Base-by-base conservation (phyloP, 2,113 vertebrate genomes). In the Anguilla rostrata region DNA sequence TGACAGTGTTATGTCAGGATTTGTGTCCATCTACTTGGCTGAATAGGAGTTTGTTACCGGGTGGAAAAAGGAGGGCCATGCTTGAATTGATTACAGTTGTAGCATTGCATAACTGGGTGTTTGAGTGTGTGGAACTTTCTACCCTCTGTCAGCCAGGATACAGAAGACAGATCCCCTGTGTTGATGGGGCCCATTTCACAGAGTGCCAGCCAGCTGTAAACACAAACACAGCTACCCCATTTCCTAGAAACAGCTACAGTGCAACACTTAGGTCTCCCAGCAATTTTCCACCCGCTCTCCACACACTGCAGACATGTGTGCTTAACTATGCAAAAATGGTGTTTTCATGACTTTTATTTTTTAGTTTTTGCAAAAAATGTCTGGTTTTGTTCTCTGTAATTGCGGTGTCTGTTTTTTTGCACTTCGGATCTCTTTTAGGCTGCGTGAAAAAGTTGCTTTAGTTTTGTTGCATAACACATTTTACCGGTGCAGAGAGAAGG, bases 231-330 rank as follows among this genome's bases (percentile, higher is more conserved):
- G 83, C 86, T 43, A 53, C 83, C 89, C 78, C 49, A 39, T 89
- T 89, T 89, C 91, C 89, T 91, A 92, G 91, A 95, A 94, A 89
- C 87, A 49, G 39, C 87, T 87, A 95, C 89, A 96, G 94, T 95
- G 92, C 90, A 84, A 78, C 34, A 29, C 14, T 29, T 40, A 80
- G 91, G 88, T 91, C 91, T 92, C 93, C 85, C n/a, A 87, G 88
- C 89, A 91, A 90, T 93, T 95, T 94, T 94, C 94, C 93, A 93
- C 87, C 84, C 88, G 84, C 91, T 88, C 87, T 88, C 89, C 85
- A 89, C 40, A 66, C 22, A 60, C 91, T 90, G 63, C 92, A 92
- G 90, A 86, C 93, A 87, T 87, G 86, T 66, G 90, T 84, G 90
- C 89, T 89, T 84, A 41, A 81, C 71, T 83, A 29, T n/a, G 0